Percentiles rank a stretch among this genome's conserved stretches.
Conservation (phyloP, 2,113 vertebrate genomes). For the Petromus typicus region DNA sequence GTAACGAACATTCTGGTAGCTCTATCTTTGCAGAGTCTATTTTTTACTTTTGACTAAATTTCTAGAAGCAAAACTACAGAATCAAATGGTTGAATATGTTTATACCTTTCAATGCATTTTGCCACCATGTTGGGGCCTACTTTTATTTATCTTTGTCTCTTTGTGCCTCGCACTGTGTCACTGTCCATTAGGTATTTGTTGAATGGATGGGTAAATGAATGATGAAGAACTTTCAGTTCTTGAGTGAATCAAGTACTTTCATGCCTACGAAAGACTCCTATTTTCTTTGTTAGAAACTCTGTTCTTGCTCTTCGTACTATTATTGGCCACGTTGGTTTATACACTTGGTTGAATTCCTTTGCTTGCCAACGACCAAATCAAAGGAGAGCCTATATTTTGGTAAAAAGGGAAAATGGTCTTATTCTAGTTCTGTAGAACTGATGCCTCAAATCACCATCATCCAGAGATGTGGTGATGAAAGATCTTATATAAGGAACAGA, state of each 20-base stretch:
- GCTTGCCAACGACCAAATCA: not conserved
- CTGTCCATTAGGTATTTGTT: not conserved
- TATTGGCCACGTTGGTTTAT: not conserved
- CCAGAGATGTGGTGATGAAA: not conserved
- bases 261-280: not conserved
- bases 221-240: not conserved
- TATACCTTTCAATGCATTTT: not conserved
- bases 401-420: not conserved
- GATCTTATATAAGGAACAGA: not conserved
- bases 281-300: not conserved
- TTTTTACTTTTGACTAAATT: slow-evolving; percentile 6
- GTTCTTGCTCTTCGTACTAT: not conserved
- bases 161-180: not conserved
- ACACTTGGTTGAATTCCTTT: not conserved
- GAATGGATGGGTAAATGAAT: not conserved
- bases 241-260: not conserved
- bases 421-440: not conserved
- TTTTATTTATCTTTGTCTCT: slow-evolving; percentile 20
- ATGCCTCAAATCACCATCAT: not conserved
- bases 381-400: not conserved
- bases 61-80: not conserved
- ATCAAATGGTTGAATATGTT: slow-evolving; percentile 2
- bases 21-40: not conserved
- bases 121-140: not conserved
- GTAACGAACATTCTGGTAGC: not conserved